These are phyloP conservation scores for Myoxocephalus aenaeus DNA, from an alignment of 2,797 vertebrate species.

Conservation along the genomic window DNA sequence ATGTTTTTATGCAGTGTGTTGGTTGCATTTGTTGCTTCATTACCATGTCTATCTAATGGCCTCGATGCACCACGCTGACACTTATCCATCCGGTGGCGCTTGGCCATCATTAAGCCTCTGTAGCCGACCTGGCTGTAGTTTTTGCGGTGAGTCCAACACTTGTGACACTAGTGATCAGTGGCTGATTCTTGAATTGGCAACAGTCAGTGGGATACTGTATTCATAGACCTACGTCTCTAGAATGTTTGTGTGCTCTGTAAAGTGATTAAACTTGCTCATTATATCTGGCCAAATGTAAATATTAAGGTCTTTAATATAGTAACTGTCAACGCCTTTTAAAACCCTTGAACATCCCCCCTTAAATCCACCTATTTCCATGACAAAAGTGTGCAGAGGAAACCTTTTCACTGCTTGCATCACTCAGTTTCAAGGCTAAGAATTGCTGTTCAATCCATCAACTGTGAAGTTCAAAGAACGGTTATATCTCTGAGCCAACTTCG, in stretches of 20 bases:
- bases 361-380: neutral
- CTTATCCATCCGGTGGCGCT: neutral
- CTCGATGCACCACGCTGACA: slow-evolving; percentile 25
- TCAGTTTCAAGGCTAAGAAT: slow-evolving; percentile 31
- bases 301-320: neutral
- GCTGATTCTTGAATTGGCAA: slow-evolving; percentile 35
- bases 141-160: slow-evolving; percentile 6
- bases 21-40: neutral
- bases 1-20: neutral
- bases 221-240: neutral
- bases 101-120: slow-evolving; percentile 18
- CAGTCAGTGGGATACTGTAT: slow-evolving; percentile 15
- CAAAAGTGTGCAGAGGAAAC: neutral
- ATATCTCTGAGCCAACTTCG: slow-evolving; percentile 60
- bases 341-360: neutral
- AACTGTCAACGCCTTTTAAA: neutral
- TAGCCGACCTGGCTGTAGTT: slow-evolving; percentile 21
- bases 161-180: slow-evolving; percentile 35
- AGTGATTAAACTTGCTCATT: neutral
- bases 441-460: slow-evolving; percentile 52
- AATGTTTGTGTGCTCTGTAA: neutral
- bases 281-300: neutral
- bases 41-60: slow-evolving; percentile 7
- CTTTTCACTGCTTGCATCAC: slow-evolving; percentile 10
- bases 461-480: slow-evolving; percentile 52